These are phyloP conservation scores for Oreortyx pictus DNA, from an alignment of 2,797 vertebrate species.

Conservation along the genomic window DNA sequence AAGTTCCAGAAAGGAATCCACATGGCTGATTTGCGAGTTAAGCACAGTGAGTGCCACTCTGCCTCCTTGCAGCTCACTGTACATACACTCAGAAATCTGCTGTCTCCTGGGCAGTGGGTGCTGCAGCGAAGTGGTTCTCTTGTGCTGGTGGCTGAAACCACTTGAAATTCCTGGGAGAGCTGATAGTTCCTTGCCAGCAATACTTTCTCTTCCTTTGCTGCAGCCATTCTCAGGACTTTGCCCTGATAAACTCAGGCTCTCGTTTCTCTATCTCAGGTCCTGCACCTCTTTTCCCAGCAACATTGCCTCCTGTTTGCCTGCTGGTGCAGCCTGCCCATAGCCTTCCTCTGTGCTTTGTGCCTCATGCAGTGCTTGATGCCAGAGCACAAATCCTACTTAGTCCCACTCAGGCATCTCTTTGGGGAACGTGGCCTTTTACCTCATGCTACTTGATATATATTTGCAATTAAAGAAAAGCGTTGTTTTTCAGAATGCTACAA, in stretches of 20 bases:
- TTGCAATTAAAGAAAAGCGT: neutral
- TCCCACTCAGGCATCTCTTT: neutral
- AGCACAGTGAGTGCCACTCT: neutral
- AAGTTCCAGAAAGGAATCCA: neutral
- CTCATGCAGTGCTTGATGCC: neutral
- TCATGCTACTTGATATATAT: neutral
- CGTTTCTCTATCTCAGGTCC: neutral
- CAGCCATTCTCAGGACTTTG: neutral
- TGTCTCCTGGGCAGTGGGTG: neutral
- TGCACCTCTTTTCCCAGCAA: neutral
- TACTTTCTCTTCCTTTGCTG: neutral
- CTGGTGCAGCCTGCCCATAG: rapidly evolving
- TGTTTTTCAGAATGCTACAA: neutral
- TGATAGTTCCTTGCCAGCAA: neutral
- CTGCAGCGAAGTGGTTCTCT: neutral
- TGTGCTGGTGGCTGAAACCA: neutral
- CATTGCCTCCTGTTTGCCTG: neutral
- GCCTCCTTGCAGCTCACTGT: neutral
- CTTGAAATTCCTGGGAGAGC: neutral
- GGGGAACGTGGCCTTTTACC: neutral
- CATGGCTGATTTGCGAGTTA: neutral
- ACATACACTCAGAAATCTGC: rapidly evolving
- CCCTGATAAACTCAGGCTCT: neutral
- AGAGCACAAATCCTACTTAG: neutral
- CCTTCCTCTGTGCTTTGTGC: neutral